Base-by-base conservation (phyloP, 2,888 invertebrate genomes). In the Agrilus cyanescens region DNA sequence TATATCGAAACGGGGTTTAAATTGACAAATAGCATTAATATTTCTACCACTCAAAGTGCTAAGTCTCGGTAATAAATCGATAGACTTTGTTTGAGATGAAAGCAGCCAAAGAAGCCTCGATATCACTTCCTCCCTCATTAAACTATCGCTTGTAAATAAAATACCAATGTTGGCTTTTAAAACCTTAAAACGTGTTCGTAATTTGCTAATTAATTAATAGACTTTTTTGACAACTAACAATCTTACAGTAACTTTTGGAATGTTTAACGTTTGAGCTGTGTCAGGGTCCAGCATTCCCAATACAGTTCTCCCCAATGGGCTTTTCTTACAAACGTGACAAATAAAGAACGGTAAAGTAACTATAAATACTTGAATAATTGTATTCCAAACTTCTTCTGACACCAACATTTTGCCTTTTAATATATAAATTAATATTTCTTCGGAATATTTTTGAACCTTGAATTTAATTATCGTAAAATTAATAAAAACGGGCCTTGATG, bases 251-350 rank as follows among this genome's bases (percentile, higher is more conserved):
- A 71, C 55, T 3, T 59, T 59, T 1, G 78, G 72, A 37, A 82
- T 66, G 30, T 72, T 70, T 66, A 80, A 71, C 45, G 71, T 69
- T 36, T 70, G 66, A 2, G 76, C 76, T 54, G 76, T 70, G 49
- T 82, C 80, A 0, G 72, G 71, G 58, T 82, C 80, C 12, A 80
- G 61, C 15, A 81, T 74, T 54, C 75, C 75, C 47, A 77, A 69
- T 37, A 82, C 67, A 2, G 76, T 72, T 58, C 76, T 71, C 0
- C 81, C 82, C 60, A 73, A 50, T 44, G 63, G 34, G 10, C 58
- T 73, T 58, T 51, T 70, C 66, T 52, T 69, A 67, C 14, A 39
- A 0, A 75, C 73, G 51, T 75, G 71, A 13, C 76, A 76, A 38
- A 78, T 73, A 37, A 83, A 56, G 37, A 81, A 60, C 1, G 81